These are phyloP conservation scores for Aythya baeri DNA, from an alignment of 2,113 vertebrate genomes.

Conservation along the genomic window DNA sequence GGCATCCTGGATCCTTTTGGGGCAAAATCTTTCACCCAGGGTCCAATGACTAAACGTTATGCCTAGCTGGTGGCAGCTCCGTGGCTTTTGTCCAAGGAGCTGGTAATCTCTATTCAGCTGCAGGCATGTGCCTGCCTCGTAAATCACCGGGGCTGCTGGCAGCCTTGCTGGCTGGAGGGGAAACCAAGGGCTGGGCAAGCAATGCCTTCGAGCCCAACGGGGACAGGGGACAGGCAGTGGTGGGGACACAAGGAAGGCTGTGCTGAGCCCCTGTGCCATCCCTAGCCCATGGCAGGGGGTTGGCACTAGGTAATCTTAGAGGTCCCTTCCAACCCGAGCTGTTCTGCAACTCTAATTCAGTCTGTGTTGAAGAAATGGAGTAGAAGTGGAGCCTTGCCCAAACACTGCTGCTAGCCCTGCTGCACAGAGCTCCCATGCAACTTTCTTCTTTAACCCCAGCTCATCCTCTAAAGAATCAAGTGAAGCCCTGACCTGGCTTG, in stretches of 20 bases:
- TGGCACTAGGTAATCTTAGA: too few relatives aligned
- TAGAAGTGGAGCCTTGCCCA: background rate
- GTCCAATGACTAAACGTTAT: background rate
- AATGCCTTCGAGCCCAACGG: background rate
- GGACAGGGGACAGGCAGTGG: background rate
- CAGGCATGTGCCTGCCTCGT: conserved; percentile 39
- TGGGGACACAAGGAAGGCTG: background rate
- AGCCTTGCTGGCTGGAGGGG: background rate
- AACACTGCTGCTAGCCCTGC: background rate
- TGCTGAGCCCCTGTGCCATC: accelerated
- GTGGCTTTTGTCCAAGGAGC: conserved; percentile 43
- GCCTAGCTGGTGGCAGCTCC: conserved; percentile 35
- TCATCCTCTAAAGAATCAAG: background rate
- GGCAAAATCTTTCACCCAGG: background rate
- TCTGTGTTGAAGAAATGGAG: background rate
- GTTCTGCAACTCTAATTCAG: too few relatives aligned
- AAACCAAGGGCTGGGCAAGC: conserved; percentile 2
- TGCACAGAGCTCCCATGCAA: background rate
- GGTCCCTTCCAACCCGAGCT: too few relatives aligned
- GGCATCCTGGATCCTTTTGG: background rate
- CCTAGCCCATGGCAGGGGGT: too few relatives aligned
- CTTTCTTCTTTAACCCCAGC: background rate
- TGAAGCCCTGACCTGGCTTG: background rate
- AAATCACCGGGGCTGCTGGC: background rate
- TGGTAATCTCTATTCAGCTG: background rate